Conservation (phyloP, 2,113 vertebrate species). For the Erythrolamprus reginae region DNA sequence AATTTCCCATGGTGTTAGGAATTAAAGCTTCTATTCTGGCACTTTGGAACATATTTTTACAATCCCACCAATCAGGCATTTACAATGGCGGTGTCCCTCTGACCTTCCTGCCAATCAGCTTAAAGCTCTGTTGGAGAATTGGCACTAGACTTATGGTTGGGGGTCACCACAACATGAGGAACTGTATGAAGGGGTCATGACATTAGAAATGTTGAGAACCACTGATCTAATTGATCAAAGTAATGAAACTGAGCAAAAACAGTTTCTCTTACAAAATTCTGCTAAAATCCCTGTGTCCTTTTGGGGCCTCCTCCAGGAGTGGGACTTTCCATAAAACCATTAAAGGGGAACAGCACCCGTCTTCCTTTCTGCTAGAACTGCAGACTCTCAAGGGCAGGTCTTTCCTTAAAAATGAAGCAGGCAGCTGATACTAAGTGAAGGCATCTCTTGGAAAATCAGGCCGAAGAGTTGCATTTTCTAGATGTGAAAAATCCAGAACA, state of each 20-base stretch:
- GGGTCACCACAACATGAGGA: no score
- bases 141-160: no score
- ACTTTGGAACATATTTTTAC: no score
- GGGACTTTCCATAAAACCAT: not conserved
- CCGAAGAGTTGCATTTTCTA: not conserved
- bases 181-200: no score
- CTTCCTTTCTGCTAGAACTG: not conserved
- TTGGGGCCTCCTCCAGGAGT: not conserved
- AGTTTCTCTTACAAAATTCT: not conserved
- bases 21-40: no score
- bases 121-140: no score
- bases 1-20: no score
- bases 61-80: no score
- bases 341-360: not conserved
- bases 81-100: no score
- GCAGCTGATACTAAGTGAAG: not conserved
- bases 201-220: no score
- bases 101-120: no score
- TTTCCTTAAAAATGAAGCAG: not conserved
- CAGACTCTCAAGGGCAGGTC: not conserved
- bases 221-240: not conserved
- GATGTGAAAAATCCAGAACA: constrained; percentile 23
- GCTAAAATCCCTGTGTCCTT: not conserved
- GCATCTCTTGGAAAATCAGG: not conserved
- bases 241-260: not conserved